Base-by-base conservation (phyloP, 2,113 vertebrate species). In the Notothenia rossii region DNA sequence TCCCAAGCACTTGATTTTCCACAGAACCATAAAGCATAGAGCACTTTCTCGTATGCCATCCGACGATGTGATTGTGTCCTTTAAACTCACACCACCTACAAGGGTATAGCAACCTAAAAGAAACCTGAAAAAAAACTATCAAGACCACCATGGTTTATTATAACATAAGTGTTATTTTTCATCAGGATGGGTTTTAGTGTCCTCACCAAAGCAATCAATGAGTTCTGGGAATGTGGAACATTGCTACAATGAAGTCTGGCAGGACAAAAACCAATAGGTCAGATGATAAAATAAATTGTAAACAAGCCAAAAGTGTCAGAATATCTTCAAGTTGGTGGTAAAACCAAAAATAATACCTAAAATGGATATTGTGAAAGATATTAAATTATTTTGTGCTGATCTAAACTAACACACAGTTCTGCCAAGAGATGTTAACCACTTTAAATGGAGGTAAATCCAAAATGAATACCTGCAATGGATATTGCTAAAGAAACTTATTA, bases 81-180 rank as follows among this genome's bases (percentile, higher is more conserved):
- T 74, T 17, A 11, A 89, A 90, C 86, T 65, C 55, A 43, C 64
- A 60, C n/a, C 17, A 10, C 7, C 12, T 46, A 20, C 43, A 56
- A 51, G 60, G 46, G 48, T 79, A 65, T 49, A 72, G 75, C 48
- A 88, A 83, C 56, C 70, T 45, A 11, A 22, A 75, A 14, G 20
- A 40, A 74, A 67, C 33, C 1, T 46, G 10, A 10, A 55, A 40
- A 1, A 14, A 7, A 54, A 1, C 2, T 13, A 11, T 49, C 1
- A 17, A 40, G 7, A 20, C 54, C 53, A 55, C 51, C 3, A n/a
- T 4, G 5, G 2, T 49, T 66, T 50, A 17, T 45, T 25, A 25
- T 11, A 66, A 36, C 11, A 18, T 46, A 10, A 13, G 25, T 25
- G 29, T 46, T 17, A 12, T 61, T 60, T 66, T 58, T 58, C 12